Percentiles rank a stretch among this genome's conserved stretches.
These are phyloP conservation scores for Cryptus armator DNA, from an alignment of 2,888 invertebrate genomes.

Conservation along the genomic window DNA sequence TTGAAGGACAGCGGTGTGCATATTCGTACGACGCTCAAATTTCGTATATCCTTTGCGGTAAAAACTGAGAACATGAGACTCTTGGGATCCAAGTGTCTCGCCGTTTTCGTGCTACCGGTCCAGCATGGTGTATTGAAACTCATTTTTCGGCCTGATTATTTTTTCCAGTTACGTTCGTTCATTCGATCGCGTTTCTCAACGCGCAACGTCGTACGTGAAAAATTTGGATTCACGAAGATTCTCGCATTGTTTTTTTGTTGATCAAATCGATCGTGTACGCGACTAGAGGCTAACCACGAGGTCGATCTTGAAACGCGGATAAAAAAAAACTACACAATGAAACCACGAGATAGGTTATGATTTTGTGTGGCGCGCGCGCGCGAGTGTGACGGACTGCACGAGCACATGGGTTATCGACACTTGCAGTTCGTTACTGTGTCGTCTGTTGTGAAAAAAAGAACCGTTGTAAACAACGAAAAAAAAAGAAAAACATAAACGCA, in stretches of 20 bases:
- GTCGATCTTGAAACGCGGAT: neutral
- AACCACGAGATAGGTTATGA: neutral
- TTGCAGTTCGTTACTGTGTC: neutral
- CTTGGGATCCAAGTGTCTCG: conserved; percentile 79
- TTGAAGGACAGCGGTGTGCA: conserved; percentile 93
- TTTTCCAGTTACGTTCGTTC: neutral
- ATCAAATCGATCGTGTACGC: neutral
- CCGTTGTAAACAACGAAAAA: neutral
- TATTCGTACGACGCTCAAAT: conserved; percentile 93
- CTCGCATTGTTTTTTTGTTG: neutral
- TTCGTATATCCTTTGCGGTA: conserved; percentile 91
- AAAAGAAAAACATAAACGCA: neutral
- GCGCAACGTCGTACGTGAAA: neutral
- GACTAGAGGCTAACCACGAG: neutral
- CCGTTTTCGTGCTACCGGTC: neutral
- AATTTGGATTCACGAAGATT: neutral
- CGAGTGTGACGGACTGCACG: neutral
- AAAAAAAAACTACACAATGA: neutral
- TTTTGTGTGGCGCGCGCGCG: conserved; percentile 9
- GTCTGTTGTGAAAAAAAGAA: neutral
- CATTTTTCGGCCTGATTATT: neutral
- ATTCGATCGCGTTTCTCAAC: neutral
- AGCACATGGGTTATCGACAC: conserved; percentile 12
- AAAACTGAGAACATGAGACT: conserved; percentile 90
- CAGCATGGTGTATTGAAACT: neutral